phyloP scores from a whole-genome alignment of 2,888 invertebrate species.

The Dolichomitus sp. region DNA sequence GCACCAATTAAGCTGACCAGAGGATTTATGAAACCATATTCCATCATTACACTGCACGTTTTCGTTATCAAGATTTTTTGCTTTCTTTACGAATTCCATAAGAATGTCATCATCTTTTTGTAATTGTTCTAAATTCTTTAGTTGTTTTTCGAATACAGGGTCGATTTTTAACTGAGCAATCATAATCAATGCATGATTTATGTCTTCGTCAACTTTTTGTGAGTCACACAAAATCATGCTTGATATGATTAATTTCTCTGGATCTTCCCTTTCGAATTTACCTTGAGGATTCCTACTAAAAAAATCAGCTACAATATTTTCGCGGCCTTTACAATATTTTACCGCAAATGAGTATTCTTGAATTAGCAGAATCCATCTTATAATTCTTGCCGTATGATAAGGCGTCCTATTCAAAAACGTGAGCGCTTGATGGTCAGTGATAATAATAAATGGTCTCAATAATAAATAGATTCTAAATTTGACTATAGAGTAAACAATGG shows the following conservation, averaged over 20 bases:
- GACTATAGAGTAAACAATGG: constrained; percentile 41
- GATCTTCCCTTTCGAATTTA: constrained; percentile 11
- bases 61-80: not conserved
- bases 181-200: constrained; percentile 3
- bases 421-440: constrained; percentile 54
- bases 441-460: constrained; percentile 36
- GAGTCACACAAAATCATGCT: constrained; percentile 7
- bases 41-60: not conserved
- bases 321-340: constrained; percentile 8
- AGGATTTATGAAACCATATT: constrained; percentile 3
- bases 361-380: constrained; percentile 37
- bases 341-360: constrained; percentile 58
- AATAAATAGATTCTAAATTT: constrained; percentile 48
- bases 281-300: constrained; percentile 39
- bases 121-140: constrained; percentile 13
- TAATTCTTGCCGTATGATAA: constrained; percentile 39
- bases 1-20: not conserved
- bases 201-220: not conserved
- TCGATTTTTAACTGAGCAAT: not conserved
- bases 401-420: constrained; percentile 28
- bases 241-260: not conserved
- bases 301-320: constrained; percentile 36
- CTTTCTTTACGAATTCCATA: constrained; percentile 1
- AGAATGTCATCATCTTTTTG: not conserved
- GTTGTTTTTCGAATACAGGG: not conserved